Conservation (phyloP, 2,113 vertebrate genomes). For the Mustela nigripes region DNA sequence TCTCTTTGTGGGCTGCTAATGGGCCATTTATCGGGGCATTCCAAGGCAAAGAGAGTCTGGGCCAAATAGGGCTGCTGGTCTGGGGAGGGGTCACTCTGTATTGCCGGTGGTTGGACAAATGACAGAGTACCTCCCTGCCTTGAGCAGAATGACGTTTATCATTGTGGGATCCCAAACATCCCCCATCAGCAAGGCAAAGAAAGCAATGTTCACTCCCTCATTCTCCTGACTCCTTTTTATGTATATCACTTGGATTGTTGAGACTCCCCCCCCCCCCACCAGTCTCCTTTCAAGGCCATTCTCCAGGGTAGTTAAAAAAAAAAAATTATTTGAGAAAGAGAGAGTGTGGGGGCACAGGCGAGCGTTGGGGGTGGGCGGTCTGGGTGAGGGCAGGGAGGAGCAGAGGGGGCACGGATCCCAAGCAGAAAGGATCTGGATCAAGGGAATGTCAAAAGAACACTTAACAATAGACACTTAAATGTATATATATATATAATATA, state of each 20-base stretch:
- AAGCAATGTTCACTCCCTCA: not conserved
- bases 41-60: conserved; percentile 41
- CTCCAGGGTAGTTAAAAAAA: not conserved
- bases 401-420: not conserved
- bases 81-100: not conserved
- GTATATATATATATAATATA: too few relatives aligned
- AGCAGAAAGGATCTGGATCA: not conserved
- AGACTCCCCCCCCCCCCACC: not conserved
- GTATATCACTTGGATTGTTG: not conserved
- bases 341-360: not conserved
- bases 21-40: conserved; percentile 57
- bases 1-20: conserved; percentile 73
- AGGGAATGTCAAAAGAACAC: not conserved
- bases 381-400: not conserved
- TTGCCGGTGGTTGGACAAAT: not conserved
- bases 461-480: not conserved
- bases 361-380: too few relatives aligned
- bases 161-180: not conserved
- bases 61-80: not conserved
- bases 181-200: not conserved
- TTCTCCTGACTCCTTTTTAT: not conserved
- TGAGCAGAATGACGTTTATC: not conserved
- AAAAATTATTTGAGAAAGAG: not conserved
- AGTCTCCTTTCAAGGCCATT: not conserved
- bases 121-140: not conserved